Evolutionary conservation across 1,140 invertebrate species (phyloP).

Genomic region (Dreissena polymorpha): DNA sequence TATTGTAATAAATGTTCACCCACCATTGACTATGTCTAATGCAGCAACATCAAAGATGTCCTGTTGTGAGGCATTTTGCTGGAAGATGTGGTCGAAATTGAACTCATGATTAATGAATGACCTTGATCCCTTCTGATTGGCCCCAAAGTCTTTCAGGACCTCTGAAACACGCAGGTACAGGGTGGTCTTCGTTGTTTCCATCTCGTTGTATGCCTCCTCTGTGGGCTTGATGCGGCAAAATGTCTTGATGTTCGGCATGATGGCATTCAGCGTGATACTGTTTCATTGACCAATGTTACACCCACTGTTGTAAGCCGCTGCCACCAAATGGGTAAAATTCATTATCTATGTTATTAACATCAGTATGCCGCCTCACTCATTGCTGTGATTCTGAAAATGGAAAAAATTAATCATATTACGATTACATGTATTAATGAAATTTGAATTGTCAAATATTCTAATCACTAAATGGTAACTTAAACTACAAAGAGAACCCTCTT

Average conservation of each 20-base stretch:
- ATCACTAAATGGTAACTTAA: too few species aligned
- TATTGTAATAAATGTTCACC: background rate
- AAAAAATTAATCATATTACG: too few species aligned
- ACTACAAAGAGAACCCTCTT: too few species aligned
- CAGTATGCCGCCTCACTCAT: too few species aligned
- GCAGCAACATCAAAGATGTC: slow-evolving; percentile 74
- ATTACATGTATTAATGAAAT: too few species aligned
- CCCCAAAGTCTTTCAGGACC: slow-evolving; percentile 59
- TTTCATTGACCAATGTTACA: too few species aligned
- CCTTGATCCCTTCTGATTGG: slow-evolving; percentile 42
- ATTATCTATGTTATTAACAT: too few species aligned
- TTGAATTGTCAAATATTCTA: too few species aligned
- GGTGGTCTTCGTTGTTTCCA: slow-evolving; percentile 65
- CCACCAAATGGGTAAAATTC: too few species aligned
- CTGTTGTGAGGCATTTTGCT: slow-evolving; percentile 67
- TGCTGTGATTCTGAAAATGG: too few species aligned
- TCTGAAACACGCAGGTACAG: slow-evolving; percentile 72
- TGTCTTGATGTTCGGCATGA: slow-evolving; percentile 76
- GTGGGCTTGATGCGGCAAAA: slow-evolving; percentile 75
- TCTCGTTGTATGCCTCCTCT: slow-evolving; percentile 66
- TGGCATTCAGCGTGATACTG: too few species aligned
- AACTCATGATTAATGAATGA: slow-evolving; percentile 72
- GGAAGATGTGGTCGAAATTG: slow-evolving; percentile 74
- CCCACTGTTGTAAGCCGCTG: too few species aligned
- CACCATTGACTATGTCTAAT: slow-evolving; percentile 74